A percentile compares a stretch with the other conserved stretches of the same genome.
Evolutionary conservation across 2,888 invertebrate species (phyloP).

Genomic region (Alcis repandata): DNA sequence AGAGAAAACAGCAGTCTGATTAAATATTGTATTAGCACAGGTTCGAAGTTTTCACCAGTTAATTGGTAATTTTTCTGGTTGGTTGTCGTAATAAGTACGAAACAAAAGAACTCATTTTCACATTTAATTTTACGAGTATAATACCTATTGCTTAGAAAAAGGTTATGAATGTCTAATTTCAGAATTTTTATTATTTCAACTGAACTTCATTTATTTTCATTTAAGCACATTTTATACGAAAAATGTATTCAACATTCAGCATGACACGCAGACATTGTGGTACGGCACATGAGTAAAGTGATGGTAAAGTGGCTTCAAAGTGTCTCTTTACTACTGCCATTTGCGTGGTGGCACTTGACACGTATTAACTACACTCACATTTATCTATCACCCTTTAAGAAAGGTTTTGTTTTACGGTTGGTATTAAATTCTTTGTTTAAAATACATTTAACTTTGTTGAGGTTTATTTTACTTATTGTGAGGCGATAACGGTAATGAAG

Average conservation of each 20-base stretch:
- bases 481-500: neutral
- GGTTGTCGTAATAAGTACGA: too few relatives aligned
- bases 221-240: neutral
- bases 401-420: conserved; percentile 4
- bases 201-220: neutral
- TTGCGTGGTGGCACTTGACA: conserved; percentile 4
- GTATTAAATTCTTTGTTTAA: neutral
- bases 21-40: too few relatives aligned
- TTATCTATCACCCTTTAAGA: conserved; percentile 12
- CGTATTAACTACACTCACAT: neutral
- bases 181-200: too few relatives aligned
- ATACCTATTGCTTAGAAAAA: too few relatives aligned
- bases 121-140: too few relatives aligned
- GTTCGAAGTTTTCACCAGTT: too few relatives aligned
- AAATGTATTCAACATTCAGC: neutral
- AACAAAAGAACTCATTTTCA: too few relatives aligned
- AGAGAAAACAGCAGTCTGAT: too few relatives aligned
- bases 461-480: neutral
- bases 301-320: conserved; percentile 14
- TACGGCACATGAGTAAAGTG: conserved; percentile 4
- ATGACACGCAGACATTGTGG: conserved; percentile 1
- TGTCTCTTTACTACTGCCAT: conserved; percentile 11
- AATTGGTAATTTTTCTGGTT: too few relatives aligned
- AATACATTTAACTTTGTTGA: neutral
- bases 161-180: too few relatives aligned